Evolutionary conservation across 2,113 vertebrate genomes (phyloP), one percentile per base, ranked within the genome.

Genomic region (Rafetus swinhoei): DNA sequence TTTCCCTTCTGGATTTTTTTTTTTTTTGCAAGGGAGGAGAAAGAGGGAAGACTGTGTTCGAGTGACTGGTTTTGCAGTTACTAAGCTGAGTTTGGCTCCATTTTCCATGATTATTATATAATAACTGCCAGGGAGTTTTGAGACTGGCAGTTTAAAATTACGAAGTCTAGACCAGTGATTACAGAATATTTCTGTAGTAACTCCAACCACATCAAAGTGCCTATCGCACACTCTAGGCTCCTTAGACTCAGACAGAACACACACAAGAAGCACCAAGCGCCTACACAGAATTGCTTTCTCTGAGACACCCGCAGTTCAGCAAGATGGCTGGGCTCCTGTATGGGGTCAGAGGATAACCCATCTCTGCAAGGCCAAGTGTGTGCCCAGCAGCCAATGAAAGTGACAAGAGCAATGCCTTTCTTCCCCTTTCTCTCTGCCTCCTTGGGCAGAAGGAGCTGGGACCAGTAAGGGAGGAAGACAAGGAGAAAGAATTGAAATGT

Each of bases 81-180:
- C 54, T 2, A 54, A 84, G 21, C 50, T 16, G 19, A 84, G 45
- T 22, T 52, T n/a, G 45, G 50, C 45, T 52, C 19, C 12, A 16
- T 24, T 54, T 52, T 3, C 6, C 11, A 25, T 65, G 32, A 16
- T 54, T 53, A 35, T 35, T 35, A 76, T 14, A 54, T 12, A 1
- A 62, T 12, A 25, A 22, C 45, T 69, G 21, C 29, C 60, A 35
- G 50, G 32, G 9, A 83, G 84, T 53, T 89, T 6, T 1, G 72
- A 95, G 91, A 77, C 86, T 39, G 80, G 80, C 90, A 89, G 60
- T 88, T 93, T 81, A 50, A 59, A 82, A 89, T 39, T 9, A 93
- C 80, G 82, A 82, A 39, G 65, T 55, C n/a, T 10, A 57, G 65
- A 86, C 94, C 89, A 85, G 89, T 62, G 81, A 82, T 90, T 92